These are phyloP conservation scores for Eupithecia exiguata DNA, from an alignment of 2,888 invertebrate genomes.

Conservation along the genomic window DNA sequence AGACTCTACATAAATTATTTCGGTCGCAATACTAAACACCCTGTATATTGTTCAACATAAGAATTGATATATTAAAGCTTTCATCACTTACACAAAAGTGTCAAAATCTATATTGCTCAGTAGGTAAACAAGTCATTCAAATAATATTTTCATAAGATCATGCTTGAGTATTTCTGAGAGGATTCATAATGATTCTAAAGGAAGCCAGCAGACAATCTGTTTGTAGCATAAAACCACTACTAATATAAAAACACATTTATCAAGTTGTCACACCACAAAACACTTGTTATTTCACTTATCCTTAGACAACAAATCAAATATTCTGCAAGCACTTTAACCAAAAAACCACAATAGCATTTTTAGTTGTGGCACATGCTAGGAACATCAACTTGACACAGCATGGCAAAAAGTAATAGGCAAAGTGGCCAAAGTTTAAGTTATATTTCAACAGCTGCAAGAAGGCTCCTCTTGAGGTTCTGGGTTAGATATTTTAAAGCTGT, in stretches of 20 bases:
- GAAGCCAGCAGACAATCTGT: background rate
- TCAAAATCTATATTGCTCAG: slow-evolving; percentile 1
- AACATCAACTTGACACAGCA: background rate
- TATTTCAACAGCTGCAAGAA: slow-evolving; percentile 73
- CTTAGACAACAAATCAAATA: slow-evolving; percentile 3
- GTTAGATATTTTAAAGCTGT: slow-evolving; percentile 89
- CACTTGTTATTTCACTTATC: background rate
- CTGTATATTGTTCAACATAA: slow-evolving; percentile 17
- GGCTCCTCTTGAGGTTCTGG: slow-evolving; percentile 84
- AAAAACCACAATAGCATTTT: background rate
- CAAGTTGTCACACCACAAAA: slow-evolving; percentile 10
- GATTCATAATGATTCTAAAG: background rate
- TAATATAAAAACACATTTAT: background rate
- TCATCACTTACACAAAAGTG: slow-evolving; percentile 33
- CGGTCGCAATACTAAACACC: too few relatives aligned
- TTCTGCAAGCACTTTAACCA: background rate
- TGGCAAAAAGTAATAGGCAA: slow-evolving; percentile 3
- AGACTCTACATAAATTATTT: too few relatives aligned
- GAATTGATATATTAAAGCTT: slow-evolving; percentile 34
- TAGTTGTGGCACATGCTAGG: slow-evolving; percentile 6
- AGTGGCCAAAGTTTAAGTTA: slow-evolving; percentile 5
- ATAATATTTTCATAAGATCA: background rate
- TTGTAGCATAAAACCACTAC: background rate
- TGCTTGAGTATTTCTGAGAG: background rate
- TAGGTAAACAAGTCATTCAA: background rate